Evolutionary conservation across 2,888 invertebrate genomes (phyloP), one percentile per base, ranked within the genome.

Genomic region (Drosophila colorata): DNA sequence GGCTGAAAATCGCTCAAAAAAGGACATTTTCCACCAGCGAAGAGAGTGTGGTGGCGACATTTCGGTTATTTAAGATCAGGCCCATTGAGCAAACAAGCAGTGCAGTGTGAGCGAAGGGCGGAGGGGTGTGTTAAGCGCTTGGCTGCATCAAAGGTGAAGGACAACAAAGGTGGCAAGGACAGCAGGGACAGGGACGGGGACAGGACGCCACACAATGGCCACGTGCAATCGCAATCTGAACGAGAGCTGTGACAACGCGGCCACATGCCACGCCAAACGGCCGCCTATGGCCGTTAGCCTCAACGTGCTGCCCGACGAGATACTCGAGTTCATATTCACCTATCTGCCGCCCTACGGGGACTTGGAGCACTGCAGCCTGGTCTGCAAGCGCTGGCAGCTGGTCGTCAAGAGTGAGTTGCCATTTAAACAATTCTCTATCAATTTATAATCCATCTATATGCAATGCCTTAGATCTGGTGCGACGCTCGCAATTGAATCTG

Each of bases 291-390:
- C 66, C 23, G 38, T 52, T 7, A 80, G 73, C 41, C 56, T 95
- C 56, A 95, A 96, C 90, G 95, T 96, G 91, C 93, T 99, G 74
- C 98, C 99, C 41, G 97, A 98, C 92, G 98, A 98, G 94, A 95
- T 99, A 61, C 93, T 99, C 80, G 98, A 98, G 93, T 97, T 97
- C 91, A 97, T 99, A 90, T 94, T 99, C 75, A 95, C 96, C 78
- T 94, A 97, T 90, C 93, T 98, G 77, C 96, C 97, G 59, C 98
- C 98, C 0, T 99, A 99, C 90, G 95, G 95, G 91, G 98, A 98
- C 93, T 93, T 98, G 79, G 95, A 97, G 92, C 95, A 95, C 90
- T 97, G 98, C 91, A 96, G 95, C 94, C 93, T 95, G 70, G 98
- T 98, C 40, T 97, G 96, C 87, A 96, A 95, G 91, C 94, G 97